Evolutionary conservation across 2,113 vertebrate species (phyloP).

Genomic region (Lepisosteus osseus): DNA sequence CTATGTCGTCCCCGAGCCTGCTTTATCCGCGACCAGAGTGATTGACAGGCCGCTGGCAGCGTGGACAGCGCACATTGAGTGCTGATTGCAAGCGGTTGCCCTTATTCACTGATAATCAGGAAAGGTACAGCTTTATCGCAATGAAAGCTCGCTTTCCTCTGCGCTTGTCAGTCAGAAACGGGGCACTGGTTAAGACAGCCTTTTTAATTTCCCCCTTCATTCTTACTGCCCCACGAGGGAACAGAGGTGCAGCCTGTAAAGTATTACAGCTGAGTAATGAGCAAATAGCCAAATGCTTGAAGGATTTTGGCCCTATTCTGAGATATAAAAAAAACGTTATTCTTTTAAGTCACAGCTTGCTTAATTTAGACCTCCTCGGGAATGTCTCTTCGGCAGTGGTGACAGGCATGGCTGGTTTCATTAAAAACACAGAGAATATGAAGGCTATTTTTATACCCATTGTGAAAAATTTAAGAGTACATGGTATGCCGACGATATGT

Average conservation of each 20-base stretch:
- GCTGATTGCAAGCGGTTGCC: constrained; percentile 77
- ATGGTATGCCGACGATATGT: constrained; percentile 35
- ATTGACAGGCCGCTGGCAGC: constrained; percentile 77
- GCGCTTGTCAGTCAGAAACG: constrained; percentile 29
- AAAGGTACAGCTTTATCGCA: constrained; percentile 73
- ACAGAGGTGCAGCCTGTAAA: neutral
- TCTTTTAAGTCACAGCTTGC: neutral
- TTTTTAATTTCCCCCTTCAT: constrained; percentile 14
- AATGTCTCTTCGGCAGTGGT: neutral
- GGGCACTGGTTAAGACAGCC: constrained; percentile 14
- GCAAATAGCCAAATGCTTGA: neutral
- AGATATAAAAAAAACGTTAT: neutral
- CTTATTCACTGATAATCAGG: constrained; percentile 66
- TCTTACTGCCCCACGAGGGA: constrained; percentile 9
- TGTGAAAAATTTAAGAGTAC: constrained; percentile 53
- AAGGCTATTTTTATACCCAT: constrained; percentile 62
- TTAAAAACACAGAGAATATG: constrained; percentile 45
- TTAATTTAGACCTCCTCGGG: constrained; percentile 4
- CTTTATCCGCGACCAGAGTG: constrained; percentile 54
- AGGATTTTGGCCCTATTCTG: neutral
- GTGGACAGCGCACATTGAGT: constrained; percentile 51
- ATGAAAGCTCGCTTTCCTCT: constrained; percentile 52
- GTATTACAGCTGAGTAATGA: neutral
- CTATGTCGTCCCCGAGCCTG: constrained; percentile 42
- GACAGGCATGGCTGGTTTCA: constrained; percentile 54